Base-by-base conservation (phyloP, 1,140 invertebrate genomes). In the Glossosoma conforme region DNA sequence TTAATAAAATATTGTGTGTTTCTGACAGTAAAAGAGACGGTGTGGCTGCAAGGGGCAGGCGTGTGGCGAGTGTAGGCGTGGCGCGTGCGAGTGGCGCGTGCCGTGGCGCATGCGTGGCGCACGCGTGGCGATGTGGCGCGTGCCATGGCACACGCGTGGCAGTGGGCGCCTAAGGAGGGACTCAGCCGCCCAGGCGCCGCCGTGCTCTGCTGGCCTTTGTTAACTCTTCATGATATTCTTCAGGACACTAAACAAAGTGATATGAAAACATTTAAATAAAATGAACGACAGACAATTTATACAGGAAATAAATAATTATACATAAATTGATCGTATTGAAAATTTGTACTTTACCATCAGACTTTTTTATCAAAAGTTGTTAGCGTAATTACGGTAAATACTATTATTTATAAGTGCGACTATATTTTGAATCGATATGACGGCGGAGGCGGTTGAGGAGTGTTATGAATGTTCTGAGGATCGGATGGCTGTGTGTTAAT, bases 331-430 rank as follows among this genome's bases (percentile, higher is more conserved):
- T 17, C 35, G 33, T 52, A 40, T 38, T 38, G 18, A 25, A 30
- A 44, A 55, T 50, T 55, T 55, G 46, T 54, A 54, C 52, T 33
- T 36, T 54, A 54, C 25, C 36, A 49, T 46, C 42, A 54, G 52
- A 54, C 45, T 54, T 54, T 54, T 54, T 49, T 54, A 54, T 54
- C 45, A 48, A 49, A 51, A 44, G 45, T 47, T 47, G 15, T 47
- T 37, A 47, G 15, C 28, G 42, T 45, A 55, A 50, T 38, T 40
- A 50, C 5, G 24, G 20, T 47, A 47, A 47, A 38, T 38, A 38
- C 18, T 38, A 38, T 36, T 52, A 52, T 52, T 5, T 40, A 28
- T 28, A 41, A 25, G 25, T 48, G 38, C 42, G 36, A 49, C 17
- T 54, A 47, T 50, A 50, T 28, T 44, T 47, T 46, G 44, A 54